Evolutionary conservation across 2,888 invertebrate species (phyloP), one percentile per base, ranked within the genome.

Genomic region (Athetis lepigone): DNA sequence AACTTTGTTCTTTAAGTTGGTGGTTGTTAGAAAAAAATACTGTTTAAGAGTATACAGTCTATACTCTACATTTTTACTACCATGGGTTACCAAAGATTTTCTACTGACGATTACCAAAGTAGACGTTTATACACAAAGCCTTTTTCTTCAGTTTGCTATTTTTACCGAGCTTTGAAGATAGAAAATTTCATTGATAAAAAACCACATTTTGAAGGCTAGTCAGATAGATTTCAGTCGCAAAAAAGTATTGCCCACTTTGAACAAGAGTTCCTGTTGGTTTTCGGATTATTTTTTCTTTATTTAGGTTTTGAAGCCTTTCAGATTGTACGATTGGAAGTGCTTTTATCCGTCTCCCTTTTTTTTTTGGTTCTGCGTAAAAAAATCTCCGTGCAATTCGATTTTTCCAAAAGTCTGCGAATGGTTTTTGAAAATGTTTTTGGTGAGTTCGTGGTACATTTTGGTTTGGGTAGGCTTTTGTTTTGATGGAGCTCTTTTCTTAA

Each of bases 341-440:
- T 71, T 75, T 64, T 59, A 70, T 59, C 21, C 63, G 19, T 50
- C 16, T 2, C 27, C 7, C 0, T 23, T 58, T 73, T 23, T 58
- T 73, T 62, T 62, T 47, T 18, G 5, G 8, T 33, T 29, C 13
- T 11, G 16, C 13, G n/a, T 36, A 13, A 33, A 49, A 51, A 45
- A 54, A 52, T n/a, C 36, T 23, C 19, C 13, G 19, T 29, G 21
- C 49, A 57, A 58, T 55, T 13, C 18, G 29, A 19, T 5, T 45
- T 73, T 70, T 13, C 21, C 25, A 27, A 18, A 45, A 7, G 36
- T 16, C 21, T 19, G 13, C 27, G 29, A 56, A 56, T 21, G 51
- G 13, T 39, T 67, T 51, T 27, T 9, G n/a, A 13, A 54, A 72
- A 50, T 40, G n/a, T 57, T 43, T 49, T 25, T 7, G 16, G 19